These are phyloP conservation scores for Coregonus ussuriensis DNA, from an alignment of 2,797 vertebrate species.

Conservation along the genomic window DNA sequence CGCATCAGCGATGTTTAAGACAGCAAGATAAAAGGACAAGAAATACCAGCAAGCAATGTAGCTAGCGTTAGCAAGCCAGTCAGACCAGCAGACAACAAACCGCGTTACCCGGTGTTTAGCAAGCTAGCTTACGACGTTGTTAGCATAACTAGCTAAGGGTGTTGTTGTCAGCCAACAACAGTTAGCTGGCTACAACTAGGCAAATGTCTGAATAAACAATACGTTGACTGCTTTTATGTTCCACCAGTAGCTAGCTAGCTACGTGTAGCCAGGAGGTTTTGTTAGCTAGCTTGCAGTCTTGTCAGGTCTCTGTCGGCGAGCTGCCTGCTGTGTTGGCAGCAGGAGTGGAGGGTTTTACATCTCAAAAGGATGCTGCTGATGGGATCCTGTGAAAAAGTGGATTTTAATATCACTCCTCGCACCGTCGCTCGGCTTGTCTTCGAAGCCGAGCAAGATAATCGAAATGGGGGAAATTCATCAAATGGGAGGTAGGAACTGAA, in stretches of 20 bases:
- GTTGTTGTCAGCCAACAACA: background rate
- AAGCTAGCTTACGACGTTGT: background rate
- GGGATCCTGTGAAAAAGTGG: slow-evolving; percentile 81
- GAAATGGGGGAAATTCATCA: slow-evolving; percentile 75
- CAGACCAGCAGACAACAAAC: background rate
- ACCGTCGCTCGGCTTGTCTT: slow-evolving; percentile 74
- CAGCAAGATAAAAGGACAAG: background rate
- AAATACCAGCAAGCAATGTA: background rate
- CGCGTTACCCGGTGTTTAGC: background rate
- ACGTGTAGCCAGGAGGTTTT: slow-evolving; percentile 26
- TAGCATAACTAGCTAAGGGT: background rate
- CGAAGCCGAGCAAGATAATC: slow-evolving; percentile 75
- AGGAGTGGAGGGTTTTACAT: slow-evolving; percentile 19
- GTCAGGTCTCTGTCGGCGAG: slow-evolving; percentile 23
- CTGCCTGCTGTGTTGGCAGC: slow-evolving; percentile 27
- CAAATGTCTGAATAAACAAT: slow-evolving; percentile 12
- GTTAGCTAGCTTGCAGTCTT: background rate
- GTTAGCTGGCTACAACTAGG: background rate
- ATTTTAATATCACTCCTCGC: slow-evolving; percentile 73
- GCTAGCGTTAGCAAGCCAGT: background rate
- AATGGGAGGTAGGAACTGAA: slow-evolving; percentile 78
- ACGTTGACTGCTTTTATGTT: background rate
- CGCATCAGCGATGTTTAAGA: background rate
- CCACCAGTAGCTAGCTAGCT: background rate
- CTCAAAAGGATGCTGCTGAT: slow-evolving; percentile 74